A percentile compares a stretch with the other conserved stretches of the same genome.
These are phyloP conservation scores for Sylvilagus bachmani DNA, from an alignment of 2,113 vertebrate genomes.

Conservation along the genomic window DNA sequence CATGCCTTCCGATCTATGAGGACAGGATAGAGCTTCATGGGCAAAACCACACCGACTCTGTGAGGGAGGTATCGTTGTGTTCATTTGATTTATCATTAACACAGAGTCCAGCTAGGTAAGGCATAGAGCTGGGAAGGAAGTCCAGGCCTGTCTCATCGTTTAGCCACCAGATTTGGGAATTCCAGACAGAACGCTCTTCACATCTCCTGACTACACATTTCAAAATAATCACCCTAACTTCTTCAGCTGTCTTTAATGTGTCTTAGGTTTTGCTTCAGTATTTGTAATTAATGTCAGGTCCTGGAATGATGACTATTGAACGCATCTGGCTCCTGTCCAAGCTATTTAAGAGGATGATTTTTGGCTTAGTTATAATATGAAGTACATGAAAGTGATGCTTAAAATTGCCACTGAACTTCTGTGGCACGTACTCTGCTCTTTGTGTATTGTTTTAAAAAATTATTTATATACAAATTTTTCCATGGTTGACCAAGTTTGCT, in stretches of 20 bases:
- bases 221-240: neutral
- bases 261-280: constrained; percentile 16
- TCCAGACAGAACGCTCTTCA: neutral
- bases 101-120: neutral
- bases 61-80: accelerated
- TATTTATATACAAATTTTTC: neutral
- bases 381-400: neutral
- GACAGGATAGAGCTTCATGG: neutral
- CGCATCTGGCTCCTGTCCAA: neutral
- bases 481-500: neutral
- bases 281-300: constrained; percentile 40
- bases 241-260: neutral
- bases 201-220: neutral
- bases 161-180: neutral
- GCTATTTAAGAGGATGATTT: constrained; percentile 32
- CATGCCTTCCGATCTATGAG: neutral
- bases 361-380: constrained; percentile 31
- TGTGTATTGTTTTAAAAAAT: neutral
- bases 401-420: neutral
- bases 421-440: neutral
- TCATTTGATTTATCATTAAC: neutral
- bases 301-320: constrained; percentile 18
- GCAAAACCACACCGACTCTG: neutral
- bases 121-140: neutral
- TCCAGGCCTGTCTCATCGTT: neutral